phyloP scores from a whole-genome alignment of 2,888 invertebrate genomes.

The Chouioia cunea region DNA sequence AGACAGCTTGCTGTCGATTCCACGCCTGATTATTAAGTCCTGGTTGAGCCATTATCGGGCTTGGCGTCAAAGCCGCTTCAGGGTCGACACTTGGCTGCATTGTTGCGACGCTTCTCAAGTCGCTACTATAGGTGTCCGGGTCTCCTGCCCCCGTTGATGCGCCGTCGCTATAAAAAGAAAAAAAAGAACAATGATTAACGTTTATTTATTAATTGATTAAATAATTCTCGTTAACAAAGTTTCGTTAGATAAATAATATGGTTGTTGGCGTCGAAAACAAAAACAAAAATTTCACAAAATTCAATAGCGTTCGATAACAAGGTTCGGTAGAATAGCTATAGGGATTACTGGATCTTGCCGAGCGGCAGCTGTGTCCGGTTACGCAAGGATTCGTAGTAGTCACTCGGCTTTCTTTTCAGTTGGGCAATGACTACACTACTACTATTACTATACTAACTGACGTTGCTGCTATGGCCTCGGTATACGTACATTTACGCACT shows the following conservation, averaged over 20 bases:
- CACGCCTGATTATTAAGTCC: slow-evolving; percentile 67
- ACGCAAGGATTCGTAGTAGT: slow-evolving; percentile 25
- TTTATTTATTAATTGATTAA: too few relatives aligned
- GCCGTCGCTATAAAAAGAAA: slow-evolving; percentile 65
- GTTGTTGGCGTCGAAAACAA: too few relatives aligned
- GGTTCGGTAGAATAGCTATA: too few relatives aligned
- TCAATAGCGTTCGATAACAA: too few relatives aligned
- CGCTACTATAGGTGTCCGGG: slow-evolving; percentile 54
- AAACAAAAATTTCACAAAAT: too few relatives aligned
- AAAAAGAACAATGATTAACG: background rate
- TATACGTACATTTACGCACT: slow-evolving; percentile 17
- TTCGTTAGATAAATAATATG: too few relatives aligned
- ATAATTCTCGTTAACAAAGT: too few relatives aligned
- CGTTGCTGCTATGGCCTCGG: too few relatives aligned
- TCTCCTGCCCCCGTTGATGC: slow-evolving; percentile 66
- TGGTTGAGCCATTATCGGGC: slow-evolving; percentile 60
- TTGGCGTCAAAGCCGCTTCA: slow-evolving; percentile 53
- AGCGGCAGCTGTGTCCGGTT: slow-evolving; percentile 13
- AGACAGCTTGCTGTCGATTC: slow-evolving; percentile 86
- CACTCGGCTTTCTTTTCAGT: slow-evolving; percentile 65
- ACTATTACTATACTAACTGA: too few relatives aligned
- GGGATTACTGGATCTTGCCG: too few relatives aligned
- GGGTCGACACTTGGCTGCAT: slow-evolving; percentile 59
- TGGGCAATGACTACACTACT: slow-evolving; percentile 56
- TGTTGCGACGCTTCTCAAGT: slow-evolving; percentile 41